phyloP scores from a whole-genome alignment of 2,888 invertebrate species.

The Periphyllus acericola region DNA sequence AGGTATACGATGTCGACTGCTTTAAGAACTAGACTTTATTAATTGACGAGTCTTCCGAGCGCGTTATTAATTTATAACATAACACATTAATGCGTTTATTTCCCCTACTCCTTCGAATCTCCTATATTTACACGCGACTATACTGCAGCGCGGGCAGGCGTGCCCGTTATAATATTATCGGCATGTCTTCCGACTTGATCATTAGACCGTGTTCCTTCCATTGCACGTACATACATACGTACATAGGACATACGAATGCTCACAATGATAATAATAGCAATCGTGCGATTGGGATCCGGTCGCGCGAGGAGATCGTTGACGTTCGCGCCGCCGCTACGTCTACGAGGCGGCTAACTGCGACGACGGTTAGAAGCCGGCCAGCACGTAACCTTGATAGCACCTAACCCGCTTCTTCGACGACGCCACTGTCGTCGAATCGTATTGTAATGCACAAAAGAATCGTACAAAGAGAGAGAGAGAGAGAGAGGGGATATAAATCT shows the following conservation, averaged over 20 bases:
- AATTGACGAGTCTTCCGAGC: not conserved
- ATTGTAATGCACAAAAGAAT: not conserved
- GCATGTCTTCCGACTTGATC: not conserved
- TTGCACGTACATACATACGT: not conserved
- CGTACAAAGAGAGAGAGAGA: not conserved
- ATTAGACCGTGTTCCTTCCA: not conserved
- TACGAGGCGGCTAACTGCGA: not conserved
- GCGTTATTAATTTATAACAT: not conserved
- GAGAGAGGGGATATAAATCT: not conserved
- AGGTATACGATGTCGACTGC: not conserved
- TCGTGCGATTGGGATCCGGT: not conserved
- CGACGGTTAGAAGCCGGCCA: not conserved
- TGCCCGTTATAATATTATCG: not conserved
- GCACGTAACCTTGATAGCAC: not conserved
- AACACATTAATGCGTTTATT: not conserved
- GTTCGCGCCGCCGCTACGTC: not conserved
- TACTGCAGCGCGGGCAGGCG: not conserved
- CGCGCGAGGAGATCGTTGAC: constrained; percentile 1
- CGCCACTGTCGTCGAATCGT: not conserved
- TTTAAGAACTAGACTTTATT: not conserved
- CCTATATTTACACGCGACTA: not conserved
- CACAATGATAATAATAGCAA: not conserved
- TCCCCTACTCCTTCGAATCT: not conserved
- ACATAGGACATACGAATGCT: not conserved
- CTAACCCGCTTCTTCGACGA: not conserved